Conservation (phyloP, 2,888 invertebrate genomes). For the Baronia brevicornis region DNA sequence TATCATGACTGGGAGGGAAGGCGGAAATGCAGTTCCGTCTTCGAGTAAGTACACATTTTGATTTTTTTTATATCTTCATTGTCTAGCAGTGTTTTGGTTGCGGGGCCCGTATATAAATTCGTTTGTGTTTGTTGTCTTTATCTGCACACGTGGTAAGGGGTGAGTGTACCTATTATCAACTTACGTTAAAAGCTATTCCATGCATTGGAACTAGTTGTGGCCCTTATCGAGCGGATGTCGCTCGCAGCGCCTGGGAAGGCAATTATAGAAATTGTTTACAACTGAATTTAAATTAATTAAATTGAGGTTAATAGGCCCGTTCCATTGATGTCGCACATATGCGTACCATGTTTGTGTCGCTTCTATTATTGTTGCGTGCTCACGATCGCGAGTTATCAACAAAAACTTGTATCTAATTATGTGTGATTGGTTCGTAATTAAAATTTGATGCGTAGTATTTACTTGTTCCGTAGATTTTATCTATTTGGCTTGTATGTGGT, state of each 20-base stretch:
- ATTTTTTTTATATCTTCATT: conserved; percentile 30
- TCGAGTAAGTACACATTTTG: conserved; percentile 56
- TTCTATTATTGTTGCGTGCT: conserved; percentile 28
- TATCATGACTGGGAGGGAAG: conserved; percentile 72
- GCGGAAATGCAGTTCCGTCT: conserved; percentile 74
- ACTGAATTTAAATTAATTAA: conserved; percentile 65
- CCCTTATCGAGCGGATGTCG: conserved; percentile 64
- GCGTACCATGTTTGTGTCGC: conserved; percentile 61
- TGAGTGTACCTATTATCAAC: conserved; percentile 26
- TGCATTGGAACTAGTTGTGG: conserved; percentile 41
- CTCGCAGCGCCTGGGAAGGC: conserved; percentile 51
- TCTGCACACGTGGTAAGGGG: conserved; percentile 29
- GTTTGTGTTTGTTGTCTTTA: conserved; percentile 22
- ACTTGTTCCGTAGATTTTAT: conserved; percentile 30
- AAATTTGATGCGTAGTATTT: conserved; percentile 28
- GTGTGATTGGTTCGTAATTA: conserved; percentile 29
- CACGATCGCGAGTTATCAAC: conserved; percentile 29
- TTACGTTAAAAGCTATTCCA: conserved; percentile 34
- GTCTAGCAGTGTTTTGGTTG: conserved; percentile 20
- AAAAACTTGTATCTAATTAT: conserved; percentile 42
- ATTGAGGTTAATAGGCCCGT: conserved; percentile 71
- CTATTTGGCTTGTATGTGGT: conserved; percentile 14
- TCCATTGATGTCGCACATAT: conserved; percentile 68
- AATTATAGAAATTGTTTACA: conserved; percentile 60
- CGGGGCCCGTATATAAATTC: conserved; percentile 18